Conservation (phyloP, 2,797 vertebrate species). For the Cirrhinus molitorella region DNA sequence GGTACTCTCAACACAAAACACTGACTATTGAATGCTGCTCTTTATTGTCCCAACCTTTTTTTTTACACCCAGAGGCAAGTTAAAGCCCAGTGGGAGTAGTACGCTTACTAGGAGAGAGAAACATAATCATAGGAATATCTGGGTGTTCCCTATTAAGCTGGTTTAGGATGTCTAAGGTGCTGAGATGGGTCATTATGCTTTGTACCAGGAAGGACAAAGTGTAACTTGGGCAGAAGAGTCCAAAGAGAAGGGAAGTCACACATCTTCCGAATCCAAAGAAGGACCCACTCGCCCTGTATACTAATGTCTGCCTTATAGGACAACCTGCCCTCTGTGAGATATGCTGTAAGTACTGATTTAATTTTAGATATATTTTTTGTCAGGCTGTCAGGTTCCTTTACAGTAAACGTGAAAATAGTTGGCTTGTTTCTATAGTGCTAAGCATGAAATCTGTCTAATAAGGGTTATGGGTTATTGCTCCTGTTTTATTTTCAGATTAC, state of each 20-base stretch:
- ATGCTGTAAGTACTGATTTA: slow-evolving; percentile 73
- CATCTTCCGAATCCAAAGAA: background rate
- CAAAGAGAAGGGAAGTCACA: slow-evolving; percentile 1
- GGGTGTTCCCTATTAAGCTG: slow-evolving; percentile 81
- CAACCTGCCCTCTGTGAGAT: slow-evolving; percentile 59
- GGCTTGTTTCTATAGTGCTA: background rate
- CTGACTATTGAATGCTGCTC: slow-evolving; percentile 29
- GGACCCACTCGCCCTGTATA: slow-evolving; percentile 30
- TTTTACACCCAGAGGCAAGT: slow-evolving; percentile 64
- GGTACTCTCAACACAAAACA: slow-evolving; percentile 19
- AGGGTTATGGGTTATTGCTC: background rate
- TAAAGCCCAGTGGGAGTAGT: slow-evolving; percentile 63
- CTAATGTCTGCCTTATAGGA: slow-evolving; percentile 48
- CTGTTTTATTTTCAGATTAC: background rate
- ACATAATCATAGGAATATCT: slow-evolving; percentile 71
- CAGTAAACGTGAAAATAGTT: background rate
- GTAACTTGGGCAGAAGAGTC: slow-evolving; percentile 13
- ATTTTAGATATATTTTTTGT: background rate
- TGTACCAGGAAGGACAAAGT: slow-evolving; percentile 52
- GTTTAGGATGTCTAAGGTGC: slow-evolving; percentile 79
- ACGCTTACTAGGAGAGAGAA: slow-evolving; percentile 67
- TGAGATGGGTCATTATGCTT: slow-evolving; percentile 68
- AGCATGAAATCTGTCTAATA: background rate
- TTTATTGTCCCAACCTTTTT: slow-evolving; percentile 43
- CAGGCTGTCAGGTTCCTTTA: background rate